phyloP scores from a whole-genome alignment of 2,113 vertebrate species.

The Gopherus flavomarginatus region DNA sequence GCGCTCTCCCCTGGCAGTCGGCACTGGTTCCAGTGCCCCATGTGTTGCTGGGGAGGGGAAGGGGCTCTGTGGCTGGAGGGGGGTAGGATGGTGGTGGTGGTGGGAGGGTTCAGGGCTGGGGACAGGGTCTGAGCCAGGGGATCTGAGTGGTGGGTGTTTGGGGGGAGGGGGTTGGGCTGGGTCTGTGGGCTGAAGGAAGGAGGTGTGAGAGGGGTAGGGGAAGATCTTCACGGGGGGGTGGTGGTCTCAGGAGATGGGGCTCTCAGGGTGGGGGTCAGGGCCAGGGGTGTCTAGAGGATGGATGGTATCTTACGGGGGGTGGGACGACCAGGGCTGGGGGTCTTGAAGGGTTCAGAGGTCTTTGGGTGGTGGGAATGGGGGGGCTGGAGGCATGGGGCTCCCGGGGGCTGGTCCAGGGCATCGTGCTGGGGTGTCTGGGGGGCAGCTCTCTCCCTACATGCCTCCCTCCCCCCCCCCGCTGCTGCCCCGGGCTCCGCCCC shows the following conservation, averaged over 20 bases:
- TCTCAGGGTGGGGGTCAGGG: conserved; percentile 25
- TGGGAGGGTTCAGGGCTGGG: not conserved
- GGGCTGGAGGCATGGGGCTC: not conserved
- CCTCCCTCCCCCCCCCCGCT: too few species aligned
- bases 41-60: not conserved
- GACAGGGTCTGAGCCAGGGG: too few species aligned
- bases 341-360: too few species aligned
- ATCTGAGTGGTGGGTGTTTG: too few species aligned
- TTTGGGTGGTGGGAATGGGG: not conserved
- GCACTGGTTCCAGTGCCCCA: not conserved
- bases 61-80: not conserved
- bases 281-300: not conserved
- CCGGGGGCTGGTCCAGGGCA: not conserved
- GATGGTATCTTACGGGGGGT: not conserved
- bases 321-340: not conserved
- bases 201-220: not conserved
- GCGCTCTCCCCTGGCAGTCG: not conserved
- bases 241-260: not conserved
- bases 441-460: not conserved
- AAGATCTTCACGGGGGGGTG: not conserved
- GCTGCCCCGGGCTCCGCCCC: not conserved
- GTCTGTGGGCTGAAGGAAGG: conserved; percentile 14
- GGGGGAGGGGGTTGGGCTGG: not conserved
- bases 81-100: not conserved
- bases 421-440: not conserved